Percentiles rank a stretch among this genome's conserved stretches.
These are phyloP conservation scores for Uloborus diversus DNA, from an alignment of 1,140 invertebrate genomes.

Conservation along the genomic window DNA sequence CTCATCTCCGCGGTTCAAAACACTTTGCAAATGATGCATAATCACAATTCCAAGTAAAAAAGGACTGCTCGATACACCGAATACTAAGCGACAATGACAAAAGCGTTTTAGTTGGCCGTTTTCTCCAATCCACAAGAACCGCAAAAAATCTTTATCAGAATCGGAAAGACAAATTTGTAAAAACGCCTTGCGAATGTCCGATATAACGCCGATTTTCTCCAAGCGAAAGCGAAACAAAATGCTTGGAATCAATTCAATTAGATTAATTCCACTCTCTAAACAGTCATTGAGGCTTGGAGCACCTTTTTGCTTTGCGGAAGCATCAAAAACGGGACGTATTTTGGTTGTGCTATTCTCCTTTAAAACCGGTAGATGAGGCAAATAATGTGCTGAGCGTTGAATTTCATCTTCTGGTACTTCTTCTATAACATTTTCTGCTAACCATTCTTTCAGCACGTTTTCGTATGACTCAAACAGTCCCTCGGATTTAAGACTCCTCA, in stretches of 20 bases:
- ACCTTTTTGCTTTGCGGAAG: conserved; percentile 20
- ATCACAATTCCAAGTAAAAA: conserved; percentile 13
- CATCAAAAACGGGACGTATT: not conserved
- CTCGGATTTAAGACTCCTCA: conserved; percentile 50
- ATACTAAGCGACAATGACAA: conserved; percentile 25
- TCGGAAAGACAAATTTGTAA: conserved; percentile 31
- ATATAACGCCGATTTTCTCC: conserved; percentile 20
- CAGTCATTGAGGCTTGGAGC: conserved; percentile 1
- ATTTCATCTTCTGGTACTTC: conserved; percentile 58
- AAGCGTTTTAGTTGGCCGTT: not conserved
- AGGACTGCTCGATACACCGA: conserved; percentile 18
- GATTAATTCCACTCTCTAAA: conserved; percentile 21
- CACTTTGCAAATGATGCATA: conserved; percentile 7
- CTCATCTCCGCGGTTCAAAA: not conserved
- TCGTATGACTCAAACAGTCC: conserved; percentile 61
- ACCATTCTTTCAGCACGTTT: conserved; percentile 61
- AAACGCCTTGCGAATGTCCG: conserved; percentile 57
- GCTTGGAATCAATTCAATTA: conserved; percentile 52
- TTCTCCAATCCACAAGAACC: conserved; percentile 5
- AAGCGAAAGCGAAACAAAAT: conserved; percentile 59
- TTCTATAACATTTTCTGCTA: conserved; percentile 60
- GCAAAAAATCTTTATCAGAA: conserved; percentile 19
- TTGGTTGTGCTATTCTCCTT: conserved; percentile 37
- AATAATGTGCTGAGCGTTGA: conserved; percentile 59
- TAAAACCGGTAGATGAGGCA: conserved; percentile 60